Evolutionary conservation across 2,888 invertebrate genomes (phyloP).

Genomic region (Corythucha ciliata): DNA sequence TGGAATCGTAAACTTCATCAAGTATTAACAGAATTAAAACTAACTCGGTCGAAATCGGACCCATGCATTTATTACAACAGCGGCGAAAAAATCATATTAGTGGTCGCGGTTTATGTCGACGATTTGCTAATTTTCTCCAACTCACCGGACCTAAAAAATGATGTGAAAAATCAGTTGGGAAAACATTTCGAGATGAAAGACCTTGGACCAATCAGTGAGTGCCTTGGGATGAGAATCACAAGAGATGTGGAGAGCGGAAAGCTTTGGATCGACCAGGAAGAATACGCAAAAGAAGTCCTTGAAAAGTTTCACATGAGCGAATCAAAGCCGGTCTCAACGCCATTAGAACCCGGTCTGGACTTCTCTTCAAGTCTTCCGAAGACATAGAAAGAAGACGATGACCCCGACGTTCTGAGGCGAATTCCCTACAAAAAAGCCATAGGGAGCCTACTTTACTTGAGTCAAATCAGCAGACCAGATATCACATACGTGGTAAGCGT

Average conservation of each 20-base stretch:
- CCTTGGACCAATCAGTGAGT: conserved; percentile 22
- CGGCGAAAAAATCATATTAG: conserved; percentile 10
- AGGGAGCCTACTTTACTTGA: too few species aligned
- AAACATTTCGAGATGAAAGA: conserved; percentile 30
- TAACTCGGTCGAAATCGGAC: conserved; percentile 15
- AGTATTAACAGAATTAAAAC: conserved; percentile 10
- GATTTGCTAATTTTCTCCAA: conserved; percentile 28
- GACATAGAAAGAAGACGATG: too few species aligned
- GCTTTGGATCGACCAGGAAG: conserved; percentile 24
- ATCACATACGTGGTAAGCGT: too few species aligned
- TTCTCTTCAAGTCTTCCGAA: too few species aligned
- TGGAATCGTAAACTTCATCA: conserved; percentile 24
- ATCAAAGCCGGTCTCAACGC: conserved; percentile 18
- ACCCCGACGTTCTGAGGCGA: too few species aligned
- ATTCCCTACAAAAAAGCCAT: too few species aligned
- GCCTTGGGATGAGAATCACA: conserved; percentile 28
- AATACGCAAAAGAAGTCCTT: conserved; percentile 27
- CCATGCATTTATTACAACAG: conserved; percentile 24
- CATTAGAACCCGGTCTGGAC: conserved; percentile 1
- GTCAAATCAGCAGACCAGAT: too few species aligned
- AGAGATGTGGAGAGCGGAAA: conserved; percentile 17
- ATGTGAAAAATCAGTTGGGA: conserved; percentile 24
- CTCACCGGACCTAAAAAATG: conserved; percentile 22
- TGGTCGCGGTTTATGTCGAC: conserved; percentile 32
- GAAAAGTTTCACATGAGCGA: conserved; percentile 26